These are phyloP conservation scores for Acipenser transmontanus DNA, from an alignment of 2,797 vertebrate genomes.

Conservation along the genomic window DNA sequence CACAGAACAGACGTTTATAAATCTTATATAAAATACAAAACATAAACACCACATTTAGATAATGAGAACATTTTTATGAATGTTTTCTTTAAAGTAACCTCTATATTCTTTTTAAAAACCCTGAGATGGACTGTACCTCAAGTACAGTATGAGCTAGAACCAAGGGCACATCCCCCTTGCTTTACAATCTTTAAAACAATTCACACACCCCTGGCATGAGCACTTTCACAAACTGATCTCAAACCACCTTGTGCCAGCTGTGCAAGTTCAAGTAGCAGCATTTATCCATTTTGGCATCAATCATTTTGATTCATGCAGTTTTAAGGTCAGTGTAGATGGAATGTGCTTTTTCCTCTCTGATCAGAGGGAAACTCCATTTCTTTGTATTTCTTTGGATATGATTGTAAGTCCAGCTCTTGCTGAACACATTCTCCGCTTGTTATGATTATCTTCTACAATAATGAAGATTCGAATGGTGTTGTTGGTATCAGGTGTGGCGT, in stretches of 20 bases:
- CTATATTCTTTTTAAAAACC: conserved; percentile 50
- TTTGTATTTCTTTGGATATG: conserved; percentile 18
- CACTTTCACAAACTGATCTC: conserved; percentile 15
- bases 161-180: conserved; percentile 47
- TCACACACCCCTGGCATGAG: conserved; percentile 27
- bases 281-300: conserved; percentile 13
- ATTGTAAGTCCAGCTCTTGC: conserved; percentile 19
- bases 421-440: not conserved
- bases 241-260: conserved; percentile 4
- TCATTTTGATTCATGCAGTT: conserved; percentile 9
- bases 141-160: conserved; percentile 50
- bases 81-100: conserved; percentile 10
- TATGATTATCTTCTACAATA: conserved; percentile 23
- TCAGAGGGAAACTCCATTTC: conserved; percentile 13
- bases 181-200: conserved; percentile 51
- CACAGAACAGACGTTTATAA: not conserved
- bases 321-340: not conserved
- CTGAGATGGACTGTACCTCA: conserved; percentile 78
- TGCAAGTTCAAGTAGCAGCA: conserved; percentile 5
- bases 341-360: not conserved
- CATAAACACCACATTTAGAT: conserved; percentile 19
- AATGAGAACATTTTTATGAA: conserved; percentile 7
- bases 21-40: conserved; percentile 6
- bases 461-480: not conserved
- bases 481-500: conserved; percentile 71